Base-by-base conservation (phyloP, 1,140 invertebrate genomes). In the Drosophila ohnishii region DNA sequence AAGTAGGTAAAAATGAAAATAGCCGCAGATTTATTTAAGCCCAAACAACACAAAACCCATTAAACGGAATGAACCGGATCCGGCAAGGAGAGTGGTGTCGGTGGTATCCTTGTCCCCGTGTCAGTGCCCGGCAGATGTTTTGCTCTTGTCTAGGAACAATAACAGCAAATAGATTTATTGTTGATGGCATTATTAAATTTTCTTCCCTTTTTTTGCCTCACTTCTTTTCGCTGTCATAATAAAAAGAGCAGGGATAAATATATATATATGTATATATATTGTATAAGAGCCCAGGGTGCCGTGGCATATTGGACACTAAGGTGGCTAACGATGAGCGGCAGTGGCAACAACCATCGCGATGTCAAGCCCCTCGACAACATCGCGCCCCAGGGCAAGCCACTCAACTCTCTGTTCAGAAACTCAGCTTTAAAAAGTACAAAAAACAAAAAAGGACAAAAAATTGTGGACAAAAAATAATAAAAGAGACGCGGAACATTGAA, bases 171-270 rank as follows among this genome's bases (percentile, higher is more conserved):
- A 87, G 83, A 86, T 86, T 86, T 86, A 87, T 86, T 87, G 83
- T 86, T 87, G 79, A 83, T 83, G 79, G 83, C 83, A 86, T 86
- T 86, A 86, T 86, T 86, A 87, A 86, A 87, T 87, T 86, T 87
- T 70, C 75, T 82, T 40, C 73, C 55, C 30, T 67, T 60, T 65
- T 59, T 78, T 55, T 13, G 61, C 67, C 64, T 51, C 39, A 22
- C 48, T 70, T 55, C 59, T 58, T 75, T 74, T 48, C 48, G 67
- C 80, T 85, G 81, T 85, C 81, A 84, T 80, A 84, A 84, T 84
- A 84, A 84, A 84, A 77, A 75, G 60, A 64, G 39, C 69, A 74
- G 40, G 50, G 55, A 42, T 62, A 40, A 28, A 62, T 62, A 45
- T 28, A 40, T 16, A 25, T 34, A 25, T 42, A 42, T 22, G 8